Percentiles rank a stretch among this genome's conserved stretches.
These are phyloP conservation scores for Pocillopora damicornis DNA, from an alignment of 64 coral and sea anemone species.

Conservation along the genomic window DNA sequence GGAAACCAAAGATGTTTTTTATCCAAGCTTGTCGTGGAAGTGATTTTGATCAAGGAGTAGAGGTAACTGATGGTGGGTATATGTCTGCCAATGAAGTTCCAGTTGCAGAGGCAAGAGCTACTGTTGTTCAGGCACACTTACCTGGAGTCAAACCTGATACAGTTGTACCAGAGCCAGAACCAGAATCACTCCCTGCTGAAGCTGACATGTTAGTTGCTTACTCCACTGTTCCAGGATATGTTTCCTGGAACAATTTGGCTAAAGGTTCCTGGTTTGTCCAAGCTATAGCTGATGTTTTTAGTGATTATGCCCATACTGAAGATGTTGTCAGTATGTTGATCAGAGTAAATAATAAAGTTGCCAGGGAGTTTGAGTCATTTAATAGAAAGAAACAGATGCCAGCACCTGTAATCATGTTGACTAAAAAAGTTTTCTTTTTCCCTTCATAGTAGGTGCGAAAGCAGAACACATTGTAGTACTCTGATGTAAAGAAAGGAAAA, in stretches of 20 bases:
- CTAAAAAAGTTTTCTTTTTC: constrained; percentile 94
- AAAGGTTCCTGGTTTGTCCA: constrained; percentile 99
- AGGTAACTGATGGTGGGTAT: constrained; percentile 26
- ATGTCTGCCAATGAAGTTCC: not conserved
- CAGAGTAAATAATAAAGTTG: constrained; percentile 89
- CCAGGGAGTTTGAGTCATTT: constrained; percentile 87
- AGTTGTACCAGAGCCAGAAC: constrained; percentile 24
- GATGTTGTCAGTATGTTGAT: constrained; percentile 95
- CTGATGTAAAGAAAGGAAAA: not conserved
- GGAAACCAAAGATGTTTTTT: constrained; percentile 97
- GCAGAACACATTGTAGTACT: constrained; percentile 4
- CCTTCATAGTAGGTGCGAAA: constrained; percentile 1
- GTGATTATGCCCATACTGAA: constrained; percentile 56
- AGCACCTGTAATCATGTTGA: constrained; percentile 89
- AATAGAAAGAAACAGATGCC: constrained; percentile 95
- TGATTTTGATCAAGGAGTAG: constrained; percentile 67
- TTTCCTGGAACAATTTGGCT: constrained; percentile 84
- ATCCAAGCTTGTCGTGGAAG: constrained; percentile 97
- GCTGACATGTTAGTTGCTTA: constrained; percentile 89
- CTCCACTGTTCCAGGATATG: constrained; percentile 94
- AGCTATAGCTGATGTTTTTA: constrained; percentile 85
- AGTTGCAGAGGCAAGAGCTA: not conserved
- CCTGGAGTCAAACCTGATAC: not conserved
- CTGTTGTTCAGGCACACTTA: not conserved
- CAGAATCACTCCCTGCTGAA: constrained; percentile 81